Evolutionary conservation across 2,113 vertebrate genomes (phyloP).

Genomic region (Sturnus vulgaris): DNA sequence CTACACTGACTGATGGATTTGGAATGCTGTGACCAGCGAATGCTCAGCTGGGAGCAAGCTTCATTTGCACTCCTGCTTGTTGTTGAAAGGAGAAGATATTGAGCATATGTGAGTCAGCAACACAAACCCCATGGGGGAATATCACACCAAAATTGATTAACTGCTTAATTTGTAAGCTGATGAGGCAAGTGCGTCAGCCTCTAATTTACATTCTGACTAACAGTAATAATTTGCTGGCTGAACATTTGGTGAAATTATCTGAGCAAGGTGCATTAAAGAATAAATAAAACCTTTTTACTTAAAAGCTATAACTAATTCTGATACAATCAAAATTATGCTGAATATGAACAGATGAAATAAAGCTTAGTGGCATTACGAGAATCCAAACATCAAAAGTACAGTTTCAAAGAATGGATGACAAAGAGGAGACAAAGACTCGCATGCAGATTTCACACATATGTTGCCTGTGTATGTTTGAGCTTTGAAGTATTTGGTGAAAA

Average conservation of each 20-base stretch:
- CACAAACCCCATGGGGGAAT: neutral
- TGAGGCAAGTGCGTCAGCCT: conserved; percentile 33
- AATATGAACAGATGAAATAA: neutral
- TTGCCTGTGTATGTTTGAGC: neutral
- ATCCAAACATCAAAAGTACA: neutral
- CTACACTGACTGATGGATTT: conserved; percentile 31
- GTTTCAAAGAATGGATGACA: neutral
- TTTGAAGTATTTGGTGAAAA: neutral
- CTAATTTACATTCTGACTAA: conserved; percentile 51
- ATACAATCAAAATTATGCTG: conserved; percentile 16
- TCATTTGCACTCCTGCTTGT: conserved; percentile 31
- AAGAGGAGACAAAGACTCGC: neutral
- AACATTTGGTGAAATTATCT: conserved; percentile 35
- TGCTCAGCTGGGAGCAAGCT: conserved; percentile 11
- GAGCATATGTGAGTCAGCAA: conserved; percentile 48
- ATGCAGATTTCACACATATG: neutral
- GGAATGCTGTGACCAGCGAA: conserved; percentile 4
- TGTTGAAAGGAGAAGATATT: conserved; percentile 21
- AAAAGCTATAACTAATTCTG: conserved; percentile 21
- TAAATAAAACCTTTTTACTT: conserved; percentile 36
- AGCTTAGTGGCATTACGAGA: neutral
- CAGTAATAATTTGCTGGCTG: conserved; percentile 33
- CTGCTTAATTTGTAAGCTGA: conserved; percentile 31
- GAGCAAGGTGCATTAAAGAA: conserved; percentile 35
- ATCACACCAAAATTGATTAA: conserved; percentile 44